phyloP scores from a whole-genome alignment of 2,113 vertebrate genomes.

The Xyrauchen texanus region DNA sequence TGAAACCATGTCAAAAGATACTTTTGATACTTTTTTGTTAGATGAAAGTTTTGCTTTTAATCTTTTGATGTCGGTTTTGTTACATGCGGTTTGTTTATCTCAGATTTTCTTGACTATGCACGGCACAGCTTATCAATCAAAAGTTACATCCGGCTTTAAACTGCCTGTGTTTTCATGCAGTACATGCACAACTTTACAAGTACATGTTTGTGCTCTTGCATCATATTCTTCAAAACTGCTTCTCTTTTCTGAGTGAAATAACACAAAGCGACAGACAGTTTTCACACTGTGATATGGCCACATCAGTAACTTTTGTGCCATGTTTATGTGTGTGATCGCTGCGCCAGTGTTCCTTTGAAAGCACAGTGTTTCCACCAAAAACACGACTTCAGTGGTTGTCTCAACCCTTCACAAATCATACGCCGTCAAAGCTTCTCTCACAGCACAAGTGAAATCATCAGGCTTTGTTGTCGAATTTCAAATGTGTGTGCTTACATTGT shows the following conservation, averaged over 20 bases:
- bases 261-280: not conserved
- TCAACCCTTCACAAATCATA: slow-evolving; percentile 4
- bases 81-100: no score
- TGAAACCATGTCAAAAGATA: no score
- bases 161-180: no score
- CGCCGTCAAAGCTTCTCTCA: not conserved
- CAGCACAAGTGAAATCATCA: not conserved
- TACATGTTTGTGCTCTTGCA: slow-evolving; percentile 1
- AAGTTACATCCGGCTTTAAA: no score
- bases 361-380: slow-evolving; percentile 4
- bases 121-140: no score
- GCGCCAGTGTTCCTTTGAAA: slow-evolving; percentile 2
- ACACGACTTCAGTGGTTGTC: slow-evolving; percentile 16
- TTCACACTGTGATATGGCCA: not conserved
- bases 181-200: not conserved
- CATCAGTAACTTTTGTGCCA: no score
- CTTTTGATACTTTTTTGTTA: no score
- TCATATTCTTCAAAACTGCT: not conserved
- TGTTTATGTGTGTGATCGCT: slow-evolving; percentile 7
- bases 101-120: no score
- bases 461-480: slow-evolving; percentile 26
- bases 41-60: no score
- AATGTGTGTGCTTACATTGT: slow-evolving; percentile 9
- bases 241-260: not conserved
- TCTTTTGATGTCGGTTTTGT: no score